Percentiles rank a stretch among this genome's conserved stretches.
Conservation (phyloP, 1,140 invertebrate genomes). For the Nilaparvata lugens region DNA sequence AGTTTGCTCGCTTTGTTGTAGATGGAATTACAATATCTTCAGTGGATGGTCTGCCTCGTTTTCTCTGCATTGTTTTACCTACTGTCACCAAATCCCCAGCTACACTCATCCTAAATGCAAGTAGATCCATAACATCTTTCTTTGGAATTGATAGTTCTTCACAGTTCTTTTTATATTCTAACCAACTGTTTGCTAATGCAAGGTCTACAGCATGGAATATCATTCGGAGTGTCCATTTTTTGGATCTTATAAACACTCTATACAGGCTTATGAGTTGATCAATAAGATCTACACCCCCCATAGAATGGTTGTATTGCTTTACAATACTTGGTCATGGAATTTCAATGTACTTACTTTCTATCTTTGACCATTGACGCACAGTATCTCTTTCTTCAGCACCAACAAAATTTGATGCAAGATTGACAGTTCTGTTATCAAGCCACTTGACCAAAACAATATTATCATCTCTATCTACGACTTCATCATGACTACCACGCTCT, state of each 20-base stretch:
- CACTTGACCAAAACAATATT: constrained; percentile 17
- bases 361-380: constrained; percentile 29
- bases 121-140: not conserved
- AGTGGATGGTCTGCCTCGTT: not conserved
- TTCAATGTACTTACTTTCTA: constrained; percentile 28
- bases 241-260: constrained; percentile 26
- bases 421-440: constrained; percentile 19
- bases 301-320: constrained; percentile 33
- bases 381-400: constrained; percentile 11
- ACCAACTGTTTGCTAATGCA: constrained; percentile 26
- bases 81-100: not conserved
- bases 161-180: constrained; percentile 27
- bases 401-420: constrained; percentile 21
- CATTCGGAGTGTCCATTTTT: constrained; percentile 32
- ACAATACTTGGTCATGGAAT: constrained; percentile 32
- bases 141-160: not conserved
- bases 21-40: not conserved
- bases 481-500: constrained; percentile 13
- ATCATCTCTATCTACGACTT: constrained; percentile 8
- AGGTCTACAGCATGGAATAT: constrained; percentile 30
- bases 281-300: constrained; percentile 34
- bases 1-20: not conserved
- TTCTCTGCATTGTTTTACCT: not conserved
- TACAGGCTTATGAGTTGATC: constrained; percentile 27
- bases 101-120: not conserved